These are phyloP conservation scores for Acrobasis suavella DNA, from an alignment of 2,888 invertebrate genomes.

Conservation along the genomic window DNA sequence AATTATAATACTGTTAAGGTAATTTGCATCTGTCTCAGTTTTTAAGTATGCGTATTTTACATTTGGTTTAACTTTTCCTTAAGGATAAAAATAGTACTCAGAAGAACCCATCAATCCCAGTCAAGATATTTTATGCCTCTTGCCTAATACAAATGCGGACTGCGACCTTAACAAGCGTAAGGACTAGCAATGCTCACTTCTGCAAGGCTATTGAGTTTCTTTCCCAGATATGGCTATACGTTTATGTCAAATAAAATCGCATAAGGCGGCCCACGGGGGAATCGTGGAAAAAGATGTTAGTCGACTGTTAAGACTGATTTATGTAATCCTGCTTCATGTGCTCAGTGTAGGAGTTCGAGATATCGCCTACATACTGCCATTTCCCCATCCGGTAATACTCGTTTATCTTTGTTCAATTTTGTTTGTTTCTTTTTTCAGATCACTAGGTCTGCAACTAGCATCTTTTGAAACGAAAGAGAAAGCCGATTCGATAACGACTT, in stretches of 20 bases:
- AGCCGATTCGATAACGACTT: conserved; percentile 91
- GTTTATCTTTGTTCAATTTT: conserved; percentile 1
- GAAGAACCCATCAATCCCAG: no score
- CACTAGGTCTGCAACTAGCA: conserved; percentile 91
- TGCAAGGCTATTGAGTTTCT: no score
- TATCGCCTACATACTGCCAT: neutral
- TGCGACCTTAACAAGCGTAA: no score
- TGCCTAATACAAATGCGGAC: no score
- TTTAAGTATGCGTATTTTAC: no score
- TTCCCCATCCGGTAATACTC: neutral
- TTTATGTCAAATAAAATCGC: neutral
- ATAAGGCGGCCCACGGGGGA: neutral
- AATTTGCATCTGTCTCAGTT: no score
- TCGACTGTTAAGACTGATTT: conserved; percentile 9
- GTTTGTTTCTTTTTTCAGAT: conserved; percentile 72
- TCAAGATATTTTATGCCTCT: no score
- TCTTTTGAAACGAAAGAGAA: conserved; percentile 94
- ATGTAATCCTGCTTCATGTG: conserved; percentile 2
- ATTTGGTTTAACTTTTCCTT: no score
- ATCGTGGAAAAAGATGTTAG: neutral
- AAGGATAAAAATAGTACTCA: no score
- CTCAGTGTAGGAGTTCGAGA: neutral
- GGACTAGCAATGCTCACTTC: no score
- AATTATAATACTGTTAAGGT: no score
- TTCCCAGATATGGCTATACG: neutral